Percentiles rank a stretch among this genome's conserved stretches.
Evolutionary conservation across 2,113 vertebrate genomes (phyloP).

Genomic region (Bagarius yarrelli): DNA sequence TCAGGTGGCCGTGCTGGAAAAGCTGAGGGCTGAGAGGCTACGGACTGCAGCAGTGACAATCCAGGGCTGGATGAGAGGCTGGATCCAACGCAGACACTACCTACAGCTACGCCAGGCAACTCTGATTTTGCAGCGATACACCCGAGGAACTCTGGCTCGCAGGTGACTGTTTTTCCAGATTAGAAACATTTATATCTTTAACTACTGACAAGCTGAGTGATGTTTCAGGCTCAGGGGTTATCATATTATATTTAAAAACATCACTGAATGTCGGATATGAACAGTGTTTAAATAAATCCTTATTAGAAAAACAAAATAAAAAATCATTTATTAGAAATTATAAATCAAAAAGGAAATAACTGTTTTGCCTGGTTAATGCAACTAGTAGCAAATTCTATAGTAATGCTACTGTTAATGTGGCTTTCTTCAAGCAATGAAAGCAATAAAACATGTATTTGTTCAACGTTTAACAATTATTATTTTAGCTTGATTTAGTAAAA

Average conservation of each 20-base stretch:
- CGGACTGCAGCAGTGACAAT: slow-evolving; percentile 64
- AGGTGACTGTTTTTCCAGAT: slow-evolving; percentile 57
- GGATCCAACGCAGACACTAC: slow-evolving; percentile 64
- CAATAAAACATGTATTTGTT: not conserved
- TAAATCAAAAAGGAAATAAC: not conserved
- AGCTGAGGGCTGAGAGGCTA: slow-evolving; percentile 65
- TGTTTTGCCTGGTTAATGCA: not conserved
- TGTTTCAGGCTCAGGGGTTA: not conserved
- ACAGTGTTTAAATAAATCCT: not conserved
- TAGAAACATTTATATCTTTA: not conserved
- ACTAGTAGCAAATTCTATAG: not conserved
- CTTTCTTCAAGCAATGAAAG: not conserved
- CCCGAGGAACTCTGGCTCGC: slow-evolving; percentile 68
- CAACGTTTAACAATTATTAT: not conserved
- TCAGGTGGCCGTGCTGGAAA: slow-evolving; percentile 74
- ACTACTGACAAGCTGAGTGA: not conserved
- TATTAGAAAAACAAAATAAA: not conserved
- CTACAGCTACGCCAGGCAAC: slow-evolving; percentile 40
- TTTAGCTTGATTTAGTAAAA: not conserved
- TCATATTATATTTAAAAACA: not conserved
- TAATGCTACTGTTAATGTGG: not conserved
- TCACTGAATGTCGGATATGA: not conserved
- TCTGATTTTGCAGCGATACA: slow-evolving; percentile 68
- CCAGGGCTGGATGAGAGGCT: slow-evolving; percentile 72
- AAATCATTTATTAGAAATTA: not conserved